Base-by-base conservation (phyloP, 2,888 invertebrate genomes). In the Melolontha melolontha region DNA sequence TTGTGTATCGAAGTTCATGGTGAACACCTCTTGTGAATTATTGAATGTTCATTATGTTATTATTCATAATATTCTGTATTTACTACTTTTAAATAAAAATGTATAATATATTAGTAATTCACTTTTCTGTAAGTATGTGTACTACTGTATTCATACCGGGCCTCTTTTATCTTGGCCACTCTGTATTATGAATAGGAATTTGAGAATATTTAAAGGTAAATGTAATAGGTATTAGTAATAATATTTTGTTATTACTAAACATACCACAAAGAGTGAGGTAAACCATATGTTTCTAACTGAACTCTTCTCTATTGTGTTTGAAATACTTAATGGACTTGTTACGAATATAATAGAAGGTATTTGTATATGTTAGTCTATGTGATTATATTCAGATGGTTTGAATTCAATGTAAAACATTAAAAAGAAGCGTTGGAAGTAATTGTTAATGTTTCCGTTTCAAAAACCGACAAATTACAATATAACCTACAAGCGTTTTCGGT, bases 321-420 rank as follows among this genome's bases (percentile, higher is more conserved):
- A 34, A 16, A 39, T 14, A 47, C 47, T 62, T 62, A 62, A 62
- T 62, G 59, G 44, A 62, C 47, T 62, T 62, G 47, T 62, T 62
- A 47, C 11, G 59, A 34, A 62, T 62, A 47, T 62, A 62, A 62
- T 62, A 34, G 47, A 7, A 14, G 8, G 12, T 11, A 34, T 62
- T n/a, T n/a, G n/a, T n/a, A 34, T 39, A 47, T 16, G 34, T 5
- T 12, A n/a, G 17, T 7, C 10, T 62, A 39, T 55, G 34, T 34
- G 1, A 34, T 34, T 34, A 34, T 34, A 34, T 34, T 34, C 34
- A 34, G 10, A 34, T 34, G 16, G 11, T 34, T 29, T 42, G 29
- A 42, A 47, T 62, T 62, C 29, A 47, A 47, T 62, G 47, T 62
- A 47, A 29, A 62, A 47, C 47, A 39, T 42, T 12, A 57, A 49